Conservation (phyloP, 2,113 vertebrate species). For the Cynocephalus volans region DNA sequence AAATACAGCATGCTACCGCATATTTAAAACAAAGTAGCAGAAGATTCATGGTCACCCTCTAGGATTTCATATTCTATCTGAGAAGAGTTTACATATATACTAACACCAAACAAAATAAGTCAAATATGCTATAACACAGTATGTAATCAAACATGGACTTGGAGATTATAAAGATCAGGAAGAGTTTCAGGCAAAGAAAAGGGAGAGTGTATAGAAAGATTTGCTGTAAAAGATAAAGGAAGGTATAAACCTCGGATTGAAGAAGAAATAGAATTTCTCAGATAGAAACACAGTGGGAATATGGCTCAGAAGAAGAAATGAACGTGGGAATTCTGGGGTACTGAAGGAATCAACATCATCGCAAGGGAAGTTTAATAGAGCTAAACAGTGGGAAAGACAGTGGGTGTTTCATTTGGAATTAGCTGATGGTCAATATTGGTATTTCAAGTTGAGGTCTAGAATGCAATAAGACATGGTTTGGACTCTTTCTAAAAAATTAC, state of each 20-base stretch:
- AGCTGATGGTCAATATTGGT: background rate
- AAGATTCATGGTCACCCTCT: background rate
- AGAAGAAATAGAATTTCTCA: conserved; percentile 16
- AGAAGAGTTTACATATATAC: background rate
- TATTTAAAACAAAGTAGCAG: conserved; percentile 44
- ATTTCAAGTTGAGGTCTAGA: background rate
- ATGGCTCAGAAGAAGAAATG: background rate
- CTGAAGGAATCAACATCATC: background rate
- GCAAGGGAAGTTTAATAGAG: background rate
- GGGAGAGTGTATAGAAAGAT: background rate
- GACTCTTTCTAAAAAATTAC: background rate
- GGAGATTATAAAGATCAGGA: background rate
- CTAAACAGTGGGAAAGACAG: background rate
- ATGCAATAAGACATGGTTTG: background rate
- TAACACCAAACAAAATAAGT: background rate
- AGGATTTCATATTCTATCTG: background rate
- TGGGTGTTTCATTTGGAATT: background rate
- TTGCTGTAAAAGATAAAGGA: background rate
- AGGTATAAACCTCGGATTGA: background rate
- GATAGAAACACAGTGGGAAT: background rate
- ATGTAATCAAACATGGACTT: background rate
- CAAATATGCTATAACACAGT: background rate
- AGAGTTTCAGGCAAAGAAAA: background rate
- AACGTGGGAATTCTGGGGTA: background rate
- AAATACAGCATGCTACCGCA: background rate